Evolutionary conservation across 2,888 invertebrate genomes (phyloP).

Genomic region (Nomada hirtipes): DNA sequence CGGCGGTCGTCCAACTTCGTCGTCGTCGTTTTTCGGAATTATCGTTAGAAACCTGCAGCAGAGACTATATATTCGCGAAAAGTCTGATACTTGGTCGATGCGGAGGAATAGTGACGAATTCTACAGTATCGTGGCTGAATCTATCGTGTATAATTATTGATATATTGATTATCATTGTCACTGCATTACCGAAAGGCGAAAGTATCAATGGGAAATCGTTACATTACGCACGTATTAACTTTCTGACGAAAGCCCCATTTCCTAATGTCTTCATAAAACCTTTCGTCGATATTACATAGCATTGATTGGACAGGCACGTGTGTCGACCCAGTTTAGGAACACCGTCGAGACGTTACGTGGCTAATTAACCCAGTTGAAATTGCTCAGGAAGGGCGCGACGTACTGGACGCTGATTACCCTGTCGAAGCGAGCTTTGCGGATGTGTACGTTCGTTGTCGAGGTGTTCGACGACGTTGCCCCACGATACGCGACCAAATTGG

Average conservation of each 20-base stretch:
- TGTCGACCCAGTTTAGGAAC: conserved; percentile 23
- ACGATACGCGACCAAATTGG: conserved; percentile 9
- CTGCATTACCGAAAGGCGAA: too few species aligned
- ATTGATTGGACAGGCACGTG: neutral
- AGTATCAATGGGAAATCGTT: too few species aligned
- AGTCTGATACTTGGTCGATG: too few species aligned
- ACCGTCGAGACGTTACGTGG: conserved; percentile 12
- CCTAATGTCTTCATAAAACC: too few species aligned
- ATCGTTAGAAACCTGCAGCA: neutral
- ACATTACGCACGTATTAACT: too few species aligned
- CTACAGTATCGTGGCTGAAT: too few species aligned
- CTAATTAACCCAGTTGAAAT: conserved; percentile 35
- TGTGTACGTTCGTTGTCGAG: neutral
- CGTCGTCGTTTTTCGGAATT: neutral
- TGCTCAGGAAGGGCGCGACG: conserved; percentile 17
- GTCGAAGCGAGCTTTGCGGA: neutral
- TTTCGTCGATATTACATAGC: conserved; percentile 1
- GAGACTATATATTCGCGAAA: neutral
- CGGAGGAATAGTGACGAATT: too few species aligned
- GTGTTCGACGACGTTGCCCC: conserved; percentile 12
- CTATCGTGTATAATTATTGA: too few species aligned
- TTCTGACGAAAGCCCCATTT: neutral
- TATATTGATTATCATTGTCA: too few species aligned
- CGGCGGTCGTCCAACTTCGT: neutral
- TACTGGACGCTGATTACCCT: conserved; percentile 15